Base-by-base conservation (phyloP, 1,140 invertebrate genomes). In the Aphaenogaster floridana region DNA sequence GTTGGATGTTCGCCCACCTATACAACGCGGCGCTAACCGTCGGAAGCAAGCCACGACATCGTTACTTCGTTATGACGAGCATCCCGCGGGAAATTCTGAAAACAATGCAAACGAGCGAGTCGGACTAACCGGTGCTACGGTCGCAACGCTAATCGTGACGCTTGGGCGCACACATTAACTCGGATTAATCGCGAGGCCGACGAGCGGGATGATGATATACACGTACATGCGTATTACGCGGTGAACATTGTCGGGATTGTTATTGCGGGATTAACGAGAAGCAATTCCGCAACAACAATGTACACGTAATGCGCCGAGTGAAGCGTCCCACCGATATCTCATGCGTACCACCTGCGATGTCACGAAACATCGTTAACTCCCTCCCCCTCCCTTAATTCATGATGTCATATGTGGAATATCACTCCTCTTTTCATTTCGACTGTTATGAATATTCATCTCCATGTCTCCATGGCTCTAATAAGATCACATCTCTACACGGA, bases 21-120 rank as follows among this genome's bases (percentile, higher is more conserved):
- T 61, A n/a, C 57, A 48, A 83, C 28, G 21, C 13, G 17, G 17
- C 59, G 52, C 7, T 34, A 74, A 48, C 54, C 42, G 28, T 34
- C 50, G 50, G 84, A 48, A 48, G 48, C 76, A 50, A 48, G 48
- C 39, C 63, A 34, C 76, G 48, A 68, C 52, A 48, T 79, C 59
- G 64, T 86, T 86, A 86, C 64, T 81, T 80, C 77, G 76, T 86
- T 80, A 69, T 66, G 74, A 79, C 68, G 57, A 34, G 39, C 28
- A 45, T 74, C 86, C 52, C 80, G n/a, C 52, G 88, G 88, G 80
- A 89, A 89, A 88, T 89, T 52, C 74, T n/a, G 13, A 66, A 88
- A 88, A 86, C 86, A 77, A 89, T 76, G 79, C 48, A 45, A 71
- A 54, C 52, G 50, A 52, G 39, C 63, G 52, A 57, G 39, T 17